Base-by-base conservation (phyloP, 2,797 vertebrate genomes). In the Anguilla obscura region DNA sequence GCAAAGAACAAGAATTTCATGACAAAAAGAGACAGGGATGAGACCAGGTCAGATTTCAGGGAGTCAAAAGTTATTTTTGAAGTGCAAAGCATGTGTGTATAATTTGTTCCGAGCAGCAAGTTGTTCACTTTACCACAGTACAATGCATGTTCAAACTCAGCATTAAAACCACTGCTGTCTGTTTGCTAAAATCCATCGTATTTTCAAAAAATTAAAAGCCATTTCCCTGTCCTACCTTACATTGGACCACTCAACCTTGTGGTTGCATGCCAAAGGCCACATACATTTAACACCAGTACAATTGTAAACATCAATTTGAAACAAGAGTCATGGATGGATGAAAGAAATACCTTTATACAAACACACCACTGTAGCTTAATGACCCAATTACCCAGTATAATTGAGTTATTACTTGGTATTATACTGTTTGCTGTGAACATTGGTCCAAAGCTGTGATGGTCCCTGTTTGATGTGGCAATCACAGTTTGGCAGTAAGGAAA, bases 1-100 rank as follows among this genome's bases (percentile, higher is more conserved):
- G 89, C 88, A 92, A 85, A 87, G 7, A 85, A 86, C 33, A 86
- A 88, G 9, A 52, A n/a, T 16, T 48, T 36, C 45, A 4, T 21
- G 30, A 86, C 16, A 88, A 85, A 8, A 74, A 88, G 40, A 74
- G 86, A 91, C 14, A 86, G 45, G n/a, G 10, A 76, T 71, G 33
- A n/a, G 18, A 60, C 12, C 30, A 40, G 60, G 5, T 45, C 18
- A 84, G 0, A 52, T 50, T 52, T 50, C 7, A 48, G 24, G 45
- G 14, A 50, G 30, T 36, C 60, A 21, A 63, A 63, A 45, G 48
- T 21, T 8, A 80, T 21, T 45, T 80, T 80, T 80, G 36, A 16
- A 80, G 36, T 21, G 36, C 40, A 79, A 40, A 79, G 36, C 74
- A 14, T 79, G 0, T 8, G 7, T 33, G 16, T 71, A 27, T 27